phyloP scores from a whole-genome alignment of 2,113 vertebrate species.

The Hepsetus odoe region DNA sequence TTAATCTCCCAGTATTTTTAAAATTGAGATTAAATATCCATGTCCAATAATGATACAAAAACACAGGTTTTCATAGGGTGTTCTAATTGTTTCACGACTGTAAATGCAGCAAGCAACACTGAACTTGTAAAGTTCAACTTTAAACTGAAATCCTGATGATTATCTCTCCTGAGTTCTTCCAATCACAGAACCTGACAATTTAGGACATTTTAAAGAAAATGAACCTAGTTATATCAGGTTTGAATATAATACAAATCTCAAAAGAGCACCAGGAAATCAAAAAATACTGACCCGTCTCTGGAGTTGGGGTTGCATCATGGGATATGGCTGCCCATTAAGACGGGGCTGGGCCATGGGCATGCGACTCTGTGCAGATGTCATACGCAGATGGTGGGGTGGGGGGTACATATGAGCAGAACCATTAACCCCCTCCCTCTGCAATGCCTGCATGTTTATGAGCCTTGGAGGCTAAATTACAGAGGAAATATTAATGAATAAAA shows the following conservation, averaged over 20 bases:
- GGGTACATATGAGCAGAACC: conserved; percentile 88
- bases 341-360: conserved; percentile 86
- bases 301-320: conserved; percentile 97
- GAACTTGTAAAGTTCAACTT: too few relatives aligned
- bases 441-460: conserved; percentile 97
- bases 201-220: not conserved
- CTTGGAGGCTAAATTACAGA: conserved; percentile 86
- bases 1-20: too few relatives aligned
- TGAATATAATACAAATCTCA: too few relatives aligned
- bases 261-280: not conserved
- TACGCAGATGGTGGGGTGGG: conserved; percentile 93
- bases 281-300: conserved; percentile 92
- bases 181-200: too few relatives aligned
- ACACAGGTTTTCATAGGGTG: too few relatives aligned
- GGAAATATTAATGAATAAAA: not conserved
- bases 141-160: not conserved
- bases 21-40: too few relatives aligned
- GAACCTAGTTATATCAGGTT: not conserved
- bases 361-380: conserved; percentile 84
- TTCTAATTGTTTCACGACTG: too few relatives aligned
- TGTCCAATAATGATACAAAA: too few relatives aligned
- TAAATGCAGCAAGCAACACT: too few relatives aligned
- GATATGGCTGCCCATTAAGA: conserved; percentile 91
- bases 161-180: not conserved
- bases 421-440: conserved; percentile 91